Evolutionary conservation across 2,113 vertebrate species (phyloP), one percentile per base, ranked within the genome.

Genomic region (Struthidea cinerea): DNA sequence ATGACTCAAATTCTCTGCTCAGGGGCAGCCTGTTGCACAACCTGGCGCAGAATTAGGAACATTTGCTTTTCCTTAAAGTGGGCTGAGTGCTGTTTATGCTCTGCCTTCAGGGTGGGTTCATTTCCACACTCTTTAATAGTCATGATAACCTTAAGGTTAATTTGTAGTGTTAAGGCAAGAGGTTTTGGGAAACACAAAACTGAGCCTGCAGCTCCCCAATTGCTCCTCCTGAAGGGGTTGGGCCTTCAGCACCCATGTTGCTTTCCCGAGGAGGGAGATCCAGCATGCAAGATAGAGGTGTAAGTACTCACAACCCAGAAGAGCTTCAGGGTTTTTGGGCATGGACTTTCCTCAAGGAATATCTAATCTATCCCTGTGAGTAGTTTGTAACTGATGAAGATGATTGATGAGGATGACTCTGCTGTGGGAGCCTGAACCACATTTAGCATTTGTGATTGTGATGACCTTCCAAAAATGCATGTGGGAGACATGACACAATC

Each of bases 1-100:
- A 98, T 97, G 97, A 94, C 91, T 95, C 28, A 23, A 39, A 39
- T 92, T 87, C 80, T 90, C 91, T 69, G 86, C 88, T 76, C 37
- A 27, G 74, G 49, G 83, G n/a, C 63, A 83, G 55, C 71, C 71
- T 83, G 14, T 44, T 46, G 75, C 74, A 61, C 33, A 69, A 7
- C 50, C 60, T 53, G 37, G 17, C 47, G 47, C 76, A 42, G 69
- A 71, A 81, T 64, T 30, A 50, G 44, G 79, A 94, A 28, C 11
- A 32, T 53, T 84, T 73, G 16, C 44, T 89, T 71, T 90, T 71
- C 37, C 37, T 80, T 71, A 59, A 64, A 59, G 28, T 59, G 79
- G 21, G 17, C 57, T 94, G 50, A 61, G 50, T 68, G 28, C 27
- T 53, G 33, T 46, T 67, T 47, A 20, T 33, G 24, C 68, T 60